Conservation (phyloP, 2,888 invertebrate genomes). For the Allacma fusca region DNA sequence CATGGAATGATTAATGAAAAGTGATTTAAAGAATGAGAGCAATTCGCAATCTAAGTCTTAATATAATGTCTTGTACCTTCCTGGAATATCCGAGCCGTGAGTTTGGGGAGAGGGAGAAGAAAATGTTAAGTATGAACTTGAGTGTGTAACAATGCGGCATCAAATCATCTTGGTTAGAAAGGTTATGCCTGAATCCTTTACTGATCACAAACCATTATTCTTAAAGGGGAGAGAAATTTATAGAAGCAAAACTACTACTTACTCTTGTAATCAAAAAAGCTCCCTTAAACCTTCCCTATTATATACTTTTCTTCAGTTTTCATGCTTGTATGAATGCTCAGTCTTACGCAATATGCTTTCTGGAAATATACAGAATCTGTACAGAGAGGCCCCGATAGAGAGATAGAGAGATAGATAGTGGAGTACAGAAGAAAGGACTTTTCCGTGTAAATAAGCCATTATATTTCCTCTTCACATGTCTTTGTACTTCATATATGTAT, state of each 20-base stretch:
- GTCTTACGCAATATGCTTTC: too few species aligned
- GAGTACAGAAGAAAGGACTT: background rate
- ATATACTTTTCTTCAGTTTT: too few species aligned
- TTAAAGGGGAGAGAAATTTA: background rate
- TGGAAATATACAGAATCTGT: too few species aligned
- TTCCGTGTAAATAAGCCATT: conserved; percentile 20
- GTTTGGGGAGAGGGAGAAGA: background rate
- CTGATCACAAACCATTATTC: conserved; percentile 19
- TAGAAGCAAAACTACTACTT: too few species aligned
- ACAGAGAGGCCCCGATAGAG: too few species aligned
- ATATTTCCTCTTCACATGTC: conserved; percentile 7
- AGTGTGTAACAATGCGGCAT: conserved; percentile 23
- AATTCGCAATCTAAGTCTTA: conserved; percentile 20
- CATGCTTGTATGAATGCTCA: too few species aligned
- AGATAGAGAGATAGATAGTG: background rate
- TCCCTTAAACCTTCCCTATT: too few species aligned
- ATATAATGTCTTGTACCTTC: conserved; percentile 36
- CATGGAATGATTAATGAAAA: conserved; percentile 44
- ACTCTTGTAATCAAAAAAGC: too few species aligned
- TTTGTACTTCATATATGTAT: background rate
- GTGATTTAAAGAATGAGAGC: conserved; percentile 32
- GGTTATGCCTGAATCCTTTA: background rate
- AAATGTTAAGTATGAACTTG: conserved; percentile 28
- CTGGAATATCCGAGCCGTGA: background rate
- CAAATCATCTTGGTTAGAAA: conserved; percentile 6